These are phyloP conservation scores for Ceratothoa steindachneri DNA, from an alignment of 2,888 invertebrate species.

Conservation along the genomic window DNA sequence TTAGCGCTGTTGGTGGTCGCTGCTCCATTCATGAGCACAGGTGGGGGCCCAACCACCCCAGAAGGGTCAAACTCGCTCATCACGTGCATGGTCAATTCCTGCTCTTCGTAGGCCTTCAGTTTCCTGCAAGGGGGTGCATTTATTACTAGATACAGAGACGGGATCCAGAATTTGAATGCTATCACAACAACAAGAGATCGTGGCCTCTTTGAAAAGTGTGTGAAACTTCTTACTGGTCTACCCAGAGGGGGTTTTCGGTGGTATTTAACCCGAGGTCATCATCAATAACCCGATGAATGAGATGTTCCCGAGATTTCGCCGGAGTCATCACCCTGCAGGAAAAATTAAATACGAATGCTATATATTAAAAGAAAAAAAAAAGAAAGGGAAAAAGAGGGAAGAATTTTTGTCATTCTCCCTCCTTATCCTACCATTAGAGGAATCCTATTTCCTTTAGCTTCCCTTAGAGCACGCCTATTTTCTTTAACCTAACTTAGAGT, in stretches of 20 bases:
- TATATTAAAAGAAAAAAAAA: too few species aligned
- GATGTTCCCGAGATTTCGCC: conserved; percentile 73
- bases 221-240: conserved; percentile 67
- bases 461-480: too few species aligned
- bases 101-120: conserved; percentile 81
- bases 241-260: conserved; percentile 87
- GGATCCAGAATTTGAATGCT: too few species aligned
- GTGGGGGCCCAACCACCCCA: conserved; percentile 30
- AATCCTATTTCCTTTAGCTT: too few species aligned
- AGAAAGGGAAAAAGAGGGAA: too few species aligned
- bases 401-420: too few species aligned
- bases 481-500: too few species aligned
- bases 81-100: conserved; percentile 89
- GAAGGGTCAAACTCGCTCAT: conserved; percentile 68
- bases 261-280: conserved; percentile 76
- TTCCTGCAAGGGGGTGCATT: conserved; percentile 61
- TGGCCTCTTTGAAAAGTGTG: not conserved
- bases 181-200: too few species aligned
- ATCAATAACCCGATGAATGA: conserved; percentile 66
- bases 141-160: too few species aligned
- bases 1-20: conserved; percentile 6
- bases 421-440: too few species aligned
- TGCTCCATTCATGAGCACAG: not conserved
- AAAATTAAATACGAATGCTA: too few species aligned
- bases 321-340: conserved; percentile 68